These are phyloP conservation scores for Apis dorsata DNA, from an alignment of 1,140 invertebrate species.

Conservation along the genomic window DNA sequence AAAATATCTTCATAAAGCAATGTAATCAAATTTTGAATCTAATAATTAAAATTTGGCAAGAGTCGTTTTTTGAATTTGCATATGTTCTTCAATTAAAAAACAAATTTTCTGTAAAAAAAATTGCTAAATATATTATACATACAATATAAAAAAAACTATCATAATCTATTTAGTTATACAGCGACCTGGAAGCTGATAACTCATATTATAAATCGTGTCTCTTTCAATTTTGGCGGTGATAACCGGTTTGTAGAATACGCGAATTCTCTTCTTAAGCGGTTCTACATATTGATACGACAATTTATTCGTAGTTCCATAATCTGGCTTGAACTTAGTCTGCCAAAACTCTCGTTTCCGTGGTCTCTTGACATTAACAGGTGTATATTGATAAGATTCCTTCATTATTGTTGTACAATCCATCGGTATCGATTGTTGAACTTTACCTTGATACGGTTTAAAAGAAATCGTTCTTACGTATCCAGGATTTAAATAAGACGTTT, in stretches of 20 bases:
- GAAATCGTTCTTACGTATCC: background rate
- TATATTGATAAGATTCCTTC: slow-evolving; percentile 30
- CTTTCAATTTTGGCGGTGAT: slow-evolving; percentile 1
- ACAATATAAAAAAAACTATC: background rate
- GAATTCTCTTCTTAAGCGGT: background rate
- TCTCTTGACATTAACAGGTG: background rate
- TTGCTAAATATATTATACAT: background rate
- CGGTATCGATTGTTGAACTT: background rate
- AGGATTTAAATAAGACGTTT: slow-evolving; percentile 6
- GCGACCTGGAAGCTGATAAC: slow-evolving; percentile 15
- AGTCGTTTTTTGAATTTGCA: too few relatives aligned
- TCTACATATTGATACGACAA: slow-evolving; percentile 20
- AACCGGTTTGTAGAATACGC: background rate
- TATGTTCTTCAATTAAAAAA: background rate
- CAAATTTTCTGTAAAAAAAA: background rate
- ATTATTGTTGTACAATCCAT: slow-evolving; percentile 2
- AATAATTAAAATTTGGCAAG: too few relatives aligned
- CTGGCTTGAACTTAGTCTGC: slow-evolving; percentile 23
- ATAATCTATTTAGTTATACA: background rate
- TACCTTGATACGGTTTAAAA: slow-evolving; percentile 5
- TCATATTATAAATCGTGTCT: slow-evolving; percentile 26
- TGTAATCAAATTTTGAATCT: too few relatives aligned
- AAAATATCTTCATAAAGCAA: too few relatives aligned
- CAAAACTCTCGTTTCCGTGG: slow-evolving; percentile 6
- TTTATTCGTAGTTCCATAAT: slow-evolving; percentile 19